Evolutionary conservation across 2,113 vertebrate genomes (phyloP).

Genomic region (Gracilinanus agilis): DNA sequence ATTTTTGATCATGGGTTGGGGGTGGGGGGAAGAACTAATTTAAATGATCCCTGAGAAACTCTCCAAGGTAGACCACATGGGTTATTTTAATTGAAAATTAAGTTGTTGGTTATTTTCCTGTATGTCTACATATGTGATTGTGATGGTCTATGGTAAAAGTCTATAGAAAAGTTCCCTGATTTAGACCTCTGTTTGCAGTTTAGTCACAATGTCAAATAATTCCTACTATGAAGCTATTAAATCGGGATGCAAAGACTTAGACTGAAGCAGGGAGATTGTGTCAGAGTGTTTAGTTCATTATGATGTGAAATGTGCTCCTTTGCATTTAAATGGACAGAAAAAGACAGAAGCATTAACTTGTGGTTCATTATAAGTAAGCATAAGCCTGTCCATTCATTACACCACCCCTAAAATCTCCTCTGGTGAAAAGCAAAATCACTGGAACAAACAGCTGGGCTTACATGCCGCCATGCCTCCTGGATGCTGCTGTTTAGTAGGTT

Average conservation of each 20-base stretch:
- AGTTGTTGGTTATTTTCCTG: neutral
- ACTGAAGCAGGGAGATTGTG: constrained; percentile 70
- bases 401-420: constrained; percentile 66
- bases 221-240: constrained; percentile 75
- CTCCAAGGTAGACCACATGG: neutral
- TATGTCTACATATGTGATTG: constrained; percentile 42
- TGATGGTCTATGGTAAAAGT: constrained; percentile 56
- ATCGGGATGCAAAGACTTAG: constrained; percentile 70
- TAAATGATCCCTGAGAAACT: neutral
- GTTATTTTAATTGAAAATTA: constrained; percentile 22
- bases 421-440: constrained; percentile 75
- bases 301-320: constrained; percentile 79
- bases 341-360: constrained; percentile 81
- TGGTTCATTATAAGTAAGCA: constrained; percentile 80
- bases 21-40: neutral
- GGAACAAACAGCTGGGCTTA: constrained; percentile 67
- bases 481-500: constrained; percentile 70
- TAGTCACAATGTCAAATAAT: constrained; percentile 74
- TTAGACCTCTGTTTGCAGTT: constrained; percentile 70
- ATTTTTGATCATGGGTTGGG: neutral
- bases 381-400: constrained; percentile 76
- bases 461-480: constrained; percentile 57
- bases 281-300: constrained; percentile 74
- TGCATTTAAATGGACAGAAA: constrained; percentile 83
- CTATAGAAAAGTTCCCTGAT: constrained; percentile 62